Percentiles rank a stretch among this genome's conserved stretches.
phyloP scores from a whole-genome alignment of 2,888 invertebrate genomes.

The Lottia scabra region DNA sequence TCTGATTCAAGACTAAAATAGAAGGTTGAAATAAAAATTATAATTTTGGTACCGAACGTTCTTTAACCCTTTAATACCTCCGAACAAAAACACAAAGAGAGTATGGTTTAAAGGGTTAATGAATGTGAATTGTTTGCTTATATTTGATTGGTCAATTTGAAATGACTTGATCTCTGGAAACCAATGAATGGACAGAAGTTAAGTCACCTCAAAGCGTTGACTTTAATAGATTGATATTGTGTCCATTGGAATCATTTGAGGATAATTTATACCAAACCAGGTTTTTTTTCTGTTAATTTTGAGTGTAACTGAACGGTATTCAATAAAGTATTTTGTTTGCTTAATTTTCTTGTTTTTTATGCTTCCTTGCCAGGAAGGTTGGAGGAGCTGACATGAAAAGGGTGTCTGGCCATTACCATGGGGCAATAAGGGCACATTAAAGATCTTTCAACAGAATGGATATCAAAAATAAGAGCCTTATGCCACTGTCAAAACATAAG shows the following conservation, averaged over 20 bases:
- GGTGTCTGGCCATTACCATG: too few species aligned
- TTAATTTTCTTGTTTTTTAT: constrained; percentile 30
- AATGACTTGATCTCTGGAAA: constrained; percentile 3
- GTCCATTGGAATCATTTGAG: not conserved
- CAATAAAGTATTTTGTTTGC: constrained; percentile 65
- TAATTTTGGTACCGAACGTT: not conserved
- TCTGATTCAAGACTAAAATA: not conserved
- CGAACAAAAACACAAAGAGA: not conserved
- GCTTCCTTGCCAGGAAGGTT: too few species aligned
- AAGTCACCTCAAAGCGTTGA: constrained; percentile 4
- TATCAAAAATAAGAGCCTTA: too few species aligned
- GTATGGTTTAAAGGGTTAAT: constrained; percentile 1
- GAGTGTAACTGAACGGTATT: constrained; percentile 61
- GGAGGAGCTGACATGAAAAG: too few species aligned
- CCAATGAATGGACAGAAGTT: constrained; percentile 2
- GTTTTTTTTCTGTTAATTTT: constrained; percentile 33
- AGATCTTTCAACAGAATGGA: too few species aligned
- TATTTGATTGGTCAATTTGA: constrained; percentile 6
- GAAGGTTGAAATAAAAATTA: not conserved
- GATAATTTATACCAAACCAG: constrained; percentile 14
- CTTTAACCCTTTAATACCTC: not conserved
- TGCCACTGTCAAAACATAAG: too few species aligned
- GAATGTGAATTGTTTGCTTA: not conserved
- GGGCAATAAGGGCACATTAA: too few species aligned
- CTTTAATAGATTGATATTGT: constrained; percentile 7